Base-by-base conservation (phyloP, 2,113 vertebrate genomes). In the Paradoxurus hermaphroditus region DNA sequence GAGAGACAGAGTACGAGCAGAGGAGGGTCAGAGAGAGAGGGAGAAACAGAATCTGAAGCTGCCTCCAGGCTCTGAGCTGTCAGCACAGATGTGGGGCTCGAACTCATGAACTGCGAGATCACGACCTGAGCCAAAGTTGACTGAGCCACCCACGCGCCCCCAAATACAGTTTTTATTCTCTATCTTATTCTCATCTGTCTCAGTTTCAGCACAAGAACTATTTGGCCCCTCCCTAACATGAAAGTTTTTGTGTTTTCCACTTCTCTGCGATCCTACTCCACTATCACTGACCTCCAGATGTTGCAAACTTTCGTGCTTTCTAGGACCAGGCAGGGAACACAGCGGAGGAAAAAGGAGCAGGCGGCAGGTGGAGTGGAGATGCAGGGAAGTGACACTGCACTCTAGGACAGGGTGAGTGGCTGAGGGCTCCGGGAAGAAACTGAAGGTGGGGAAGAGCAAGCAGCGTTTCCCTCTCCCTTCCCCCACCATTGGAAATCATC, bases 231-330 rank as follows among this genome's bases (percentile, higher is more conserved):
- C 75, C 51, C 86, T 93, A 51, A 75, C 85, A 93, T 75, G 12
- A 83, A 11, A 86, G 7, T 65, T 77, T 73, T 44, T 93, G 36
- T 88, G 59, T 81, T 91, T 96, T 92, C 34, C 65, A 29, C 51
- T 36, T 93, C 49, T 89, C 72, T 68, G 44, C 41, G 72, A 89
- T 84, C 36, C 36, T 46, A 25, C 14, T 44, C 25, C 13, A 63
- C 2, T 12, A 16, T 87, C 44, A 68, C 49, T 53, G 51, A 39
- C 7, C 23, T 85, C n/a, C 27, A 65, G 49, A 34, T 88, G 36
- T 7, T 68, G 21, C 49, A 88, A 89, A 85, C 1, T 5, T 62
- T 25, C 86, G 68, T 19, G 41, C 27, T 93, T 75, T 63, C 53
- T 53, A 44, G 21, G 16, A 63, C 12, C 34, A 93, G 25, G 8